Evolutionary conservation across 1,140 invertebrate genomes (phyloP), one percentile per base, ranked within the genome.

Genomic region (Drosophila bocqueti): DNA sequence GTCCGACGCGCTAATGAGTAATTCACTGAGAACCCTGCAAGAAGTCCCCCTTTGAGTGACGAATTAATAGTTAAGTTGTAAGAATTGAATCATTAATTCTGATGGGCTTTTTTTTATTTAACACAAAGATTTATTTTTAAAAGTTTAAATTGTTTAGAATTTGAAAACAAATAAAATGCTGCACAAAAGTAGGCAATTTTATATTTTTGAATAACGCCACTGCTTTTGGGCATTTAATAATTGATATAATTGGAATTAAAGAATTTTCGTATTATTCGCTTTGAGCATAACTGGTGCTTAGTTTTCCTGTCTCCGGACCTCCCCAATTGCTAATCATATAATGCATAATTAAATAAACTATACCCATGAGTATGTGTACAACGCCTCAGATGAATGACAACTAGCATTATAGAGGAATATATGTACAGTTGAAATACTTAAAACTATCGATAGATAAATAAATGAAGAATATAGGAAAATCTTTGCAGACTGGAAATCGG

Each of bases 391-490:
- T 65, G 63, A 13, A 40, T 64, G 64, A 64, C 6, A 38, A 47
- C 64, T 67, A 67, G 7, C 47, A 31, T 15, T 42, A 29, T 8
- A 43, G 3, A 10, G 60, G 21, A 62, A 4, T 38, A 29, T 67
- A 67, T 64, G n/a, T 64, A 64, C 64, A 64, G n/a, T 46, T 67
- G 18, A 45, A 6, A 61, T 34, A 61, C 34, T 45, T 69, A 69
- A 7, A 16, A 21, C 29, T 54, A 68, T 6, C 1, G 40, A 43
- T 64, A 24, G 31, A 18, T 29, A 47, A 9, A 29, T 55, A 11
- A 67, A 66, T 66, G 61, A 7, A 60, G 15, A 21, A n/a, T 26
- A 38, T 26, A 2, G 18, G 6, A 11, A 21, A 40, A 18, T 15
- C 26, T 55, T 3, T 2, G 16, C 11, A 2, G 5, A 31, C 9